Evolutionary conservation across 2,113 vertebrate species (phyloP).

Genomic region (Sapajus apella): DNA sequence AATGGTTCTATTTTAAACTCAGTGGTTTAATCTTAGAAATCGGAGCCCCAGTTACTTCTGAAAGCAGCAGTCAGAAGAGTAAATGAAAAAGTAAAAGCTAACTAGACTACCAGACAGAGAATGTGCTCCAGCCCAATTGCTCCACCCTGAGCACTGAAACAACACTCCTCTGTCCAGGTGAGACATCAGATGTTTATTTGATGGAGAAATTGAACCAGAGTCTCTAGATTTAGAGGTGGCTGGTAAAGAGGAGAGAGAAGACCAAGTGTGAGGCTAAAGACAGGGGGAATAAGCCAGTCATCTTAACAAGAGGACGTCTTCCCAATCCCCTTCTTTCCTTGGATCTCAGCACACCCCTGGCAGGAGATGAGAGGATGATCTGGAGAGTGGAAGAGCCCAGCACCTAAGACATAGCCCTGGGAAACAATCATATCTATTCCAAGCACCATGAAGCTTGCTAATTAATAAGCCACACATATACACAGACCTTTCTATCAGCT

Average conservation of each 20-base stretch:
- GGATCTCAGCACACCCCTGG: neutral
- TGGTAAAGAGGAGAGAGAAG: neutral
- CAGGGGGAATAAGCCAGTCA: neutral
- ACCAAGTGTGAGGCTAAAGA: neutral
- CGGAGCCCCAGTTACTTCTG: neutral
- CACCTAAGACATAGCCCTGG: neutral
- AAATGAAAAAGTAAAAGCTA: neutral
- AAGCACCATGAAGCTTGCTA: neutral
- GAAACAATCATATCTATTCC: neutral
- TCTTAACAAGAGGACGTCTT: neutral
- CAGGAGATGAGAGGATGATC: neutral
- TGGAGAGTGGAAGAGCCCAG: neutral
- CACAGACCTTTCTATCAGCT: neutral
- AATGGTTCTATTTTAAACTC: neutral
- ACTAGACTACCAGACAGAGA: neutral
- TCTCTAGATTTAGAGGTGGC: neutral
- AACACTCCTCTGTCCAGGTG: fast-evolving
- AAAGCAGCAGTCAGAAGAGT: neutral
- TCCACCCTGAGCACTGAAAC: neutral
- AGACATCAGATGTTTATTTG: too few species aligned
- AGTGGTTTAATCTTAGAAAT: neutral
- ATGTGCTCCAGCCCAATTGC: fast-evolving
- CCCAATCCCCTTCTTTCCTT: neutral
- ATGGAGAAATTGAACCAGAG: neutral
- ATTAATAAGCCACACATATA: neutral